Percentiles rank a stretch among this genome's conserved stretches.
Evolutionary conservation across 2,888 invertebrate species (phyloP).

Genomic region (Trachelus stipa): DNA sequence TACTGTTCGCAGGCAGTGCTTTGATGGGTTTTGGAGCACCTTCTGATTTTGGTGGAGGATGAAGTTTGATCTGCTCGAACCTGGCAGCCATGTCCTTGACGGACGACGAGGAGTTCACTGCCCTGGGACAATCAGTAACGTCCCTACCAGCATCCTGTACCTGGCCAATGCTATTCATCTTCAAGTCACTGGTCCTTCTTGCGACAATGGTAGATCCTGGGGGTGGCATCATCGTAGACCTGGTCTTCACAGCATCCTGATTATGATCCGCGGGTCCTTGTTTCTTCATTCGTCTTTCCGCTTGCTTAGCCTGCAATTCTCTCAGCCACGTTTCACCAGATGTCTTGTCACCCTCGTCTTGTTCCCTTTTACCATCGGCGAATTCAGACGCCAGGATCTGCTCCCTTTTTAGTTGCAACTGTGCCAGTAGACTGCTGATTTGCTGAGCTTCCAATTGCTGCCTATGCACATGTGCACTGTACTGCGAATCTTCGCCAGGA

Average conservation of each 20-base stretch:
- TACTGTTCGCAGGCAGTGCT: constrained; percentile 30
- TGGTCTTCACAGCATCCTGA: constrained; percentile 59
- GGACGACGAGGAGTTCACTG: constrained; percentile 53
- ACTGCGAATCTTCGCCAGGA: neutral
- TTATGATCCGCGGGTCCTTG: constrained; percentile 49
- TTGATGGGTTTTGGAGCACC: constrained; percentile 41
- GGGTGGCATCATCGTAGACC: constrained; percentile 24
- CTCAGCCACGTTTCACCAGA: constrained; percentile 78
- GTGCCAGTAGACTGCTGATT: constrained; percentile 55
- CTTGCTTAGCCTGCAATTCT: constrained; percentile 85
- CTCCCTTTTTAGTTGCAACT: constrained; percentile 65
- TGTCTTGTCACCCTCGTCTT: constrained; percentile 54
- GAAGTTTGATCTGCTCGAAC: constrained; percentile 75
- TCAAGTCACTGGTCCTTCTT: constrained; percentile 57
- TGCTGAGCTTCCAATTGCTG: constrained; percentile 55
- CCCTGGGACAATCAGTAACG: constrained; percentile 54
- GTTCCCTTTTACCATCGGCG: constrained; percentile 51
- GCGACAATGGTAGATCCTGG: constrained; percentile 45
- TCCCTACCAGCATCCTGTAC: constrained; percentile 48
- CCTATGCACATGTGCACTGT: constrained; percentile 23
- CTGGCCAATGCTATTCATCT: constrained; percentile 53
- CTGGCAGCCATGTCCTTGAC: constrained; percentile 86
- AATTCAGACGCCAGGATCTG: constrained; percentile 58
- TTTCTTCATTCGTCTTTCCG: constrained; percentile 72
- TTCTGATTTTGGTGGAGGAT: constrained; percentile 50